phyloP scores from a whole-genome alignment of 2,888 invertebrate genomes.

The Zeuzera pyrina region DNA sequence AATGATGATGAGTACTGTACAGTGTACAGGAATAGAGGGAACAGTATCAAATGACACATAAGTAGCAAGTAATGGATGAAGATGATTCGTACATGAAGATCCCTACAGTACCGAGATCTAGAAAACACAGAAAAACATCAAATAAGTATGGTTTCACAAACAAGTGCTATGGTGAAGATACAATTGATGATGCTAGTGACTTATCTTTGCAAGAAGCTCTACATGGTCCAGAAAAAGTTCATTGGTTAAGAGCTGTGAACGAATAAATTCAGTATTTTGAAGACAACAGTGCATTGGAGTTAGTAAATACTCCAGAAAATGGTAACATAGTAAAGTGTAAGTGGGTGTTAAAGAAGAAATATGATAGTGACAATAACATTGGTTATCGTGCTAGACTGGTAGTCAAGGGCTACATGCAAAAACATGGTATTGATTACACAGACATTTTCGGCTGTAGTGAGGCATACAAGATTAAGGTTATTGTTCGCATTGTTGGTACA shows the following conservation, averaged over 20 bases:
- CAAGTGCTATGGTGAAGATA: neutral
- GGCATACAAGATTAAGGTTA: slow-evolving; percentile 12
- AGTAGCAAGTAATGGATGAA: too few relatives aligned
- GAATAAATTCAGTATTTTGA: neutral
- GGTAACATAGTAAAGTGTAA: slow-evolving; percentile 11
- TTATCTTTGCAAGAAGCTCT: slow-evolving; percentile 2
- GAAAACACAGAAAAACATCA: too few relatives aligned
- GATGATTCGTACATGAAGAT: too few relatives aligned
- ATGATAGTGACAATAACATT: neutral
- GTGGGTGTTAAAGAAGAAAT: slow-evolving; percentile 11
- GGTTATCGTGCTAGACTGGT: slow-evolving; percentile 1
- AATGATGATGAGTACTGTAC: too few relatives aligned
- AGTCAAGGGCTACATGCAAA: slow-evolving; percentile 12
- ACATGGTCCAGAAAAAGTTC: neutral
- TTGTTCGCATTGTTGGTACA: slow-evolving; percentile 12
- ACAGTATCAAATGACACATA: too few relatives aligned
- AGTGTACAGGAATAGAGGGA: too few relatives aligned
- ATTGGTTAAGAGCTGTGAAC: slow-evolving; percentile 1
- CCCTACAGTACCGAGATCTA: too few relatives aligned
- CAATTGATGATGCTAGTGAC: too few relatives aligned
- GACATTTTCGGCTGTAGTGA: slow-evolving; percentile 14
- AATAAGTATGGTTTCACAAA: slow-evolving; percentile 1
- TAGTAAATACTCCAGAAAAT: slow-evolving; percentile 9
- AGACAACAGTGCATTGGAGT: neutral
- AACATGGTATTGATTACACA: slow-evolving; percentile 10